Conservation (phyloP, 2,888 invertebrate species). For the Clistopyga incitator region DNA sequence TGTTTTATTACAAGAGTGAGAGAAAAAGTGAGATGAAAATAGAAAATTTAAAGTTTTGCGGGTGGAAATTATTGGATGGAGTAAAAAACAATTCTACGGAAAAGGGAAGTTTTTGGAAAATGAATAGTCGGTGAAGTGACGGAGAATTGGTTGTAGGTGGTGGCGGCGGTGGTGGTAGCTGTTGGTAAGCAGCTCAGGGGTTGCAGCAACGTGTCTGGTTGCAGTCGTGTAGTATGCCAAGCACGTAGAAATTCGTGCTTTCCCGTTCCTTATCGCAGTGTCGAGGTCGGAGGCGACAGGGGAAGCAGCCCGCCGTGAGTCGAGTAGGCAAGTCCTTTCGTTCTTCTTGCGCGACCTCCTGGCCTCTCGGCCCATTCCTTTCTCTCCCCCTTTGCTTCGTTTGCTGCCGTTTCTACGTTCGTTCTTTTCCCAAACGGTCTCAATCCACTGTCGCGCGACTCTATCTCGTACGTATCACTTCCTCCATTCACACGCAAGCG, state of each 20-base stretch:
- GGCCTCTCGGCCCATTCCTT: slow-evolving; percentile 16
- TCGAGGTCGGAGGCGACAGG: slow-evolving; percentile 48
- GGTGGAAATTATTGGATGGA: too few relatives aligned
- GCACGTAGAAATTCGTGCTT: slow-evolving; percentile 81
- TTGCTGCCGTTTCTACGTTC: slow-evolving; percentile 29
- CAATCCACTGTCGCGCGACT: slow-evolving; percentile 68
- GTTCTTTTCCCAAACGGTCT: slow-evolving; percentile 62
- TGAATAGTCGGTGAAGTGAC: too few relatives aligned
- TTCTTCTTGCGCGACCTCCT: slow-evolving; percentile 27
- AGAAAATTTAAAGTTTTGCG: too few relatives aligned
- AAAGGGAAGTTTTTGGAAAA: too few relatives aligned
- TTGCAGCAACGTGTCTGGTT: slow-evolving; percentile 64
- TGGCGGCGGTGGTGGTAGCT: not conserved
- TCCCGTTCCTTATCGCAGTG: slow-evolving; percentile 74
- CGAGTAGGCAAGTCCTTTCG: slow-evolving; percentile 44
- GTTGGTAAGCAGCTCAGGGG: slow-evolving; percentile 37
- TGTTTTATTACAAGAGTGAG: too few relatives aligned
- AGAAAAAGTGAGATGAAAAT: too few relatives aligned
- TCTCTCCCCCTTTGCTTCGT: slow-evolving; percentile 21
- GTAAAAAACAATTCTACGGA: too few relatives aligned
- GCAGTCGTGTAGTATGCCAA: slow-evolving; percentile 74
- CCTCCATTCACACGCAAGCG: slow-evolving; percentile 63
- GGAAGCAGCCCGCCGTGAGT: slow-evolving; percentile 19
- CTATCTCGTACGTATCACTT: slow-evolving; percentile 67
- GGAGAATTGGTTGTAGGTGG: not conserved